These are phyloP conservation scores for Sciurus vulgaris DNA, from an alignment of 2,797 vertebrate species.

Conservation along the genomic window DNA sequence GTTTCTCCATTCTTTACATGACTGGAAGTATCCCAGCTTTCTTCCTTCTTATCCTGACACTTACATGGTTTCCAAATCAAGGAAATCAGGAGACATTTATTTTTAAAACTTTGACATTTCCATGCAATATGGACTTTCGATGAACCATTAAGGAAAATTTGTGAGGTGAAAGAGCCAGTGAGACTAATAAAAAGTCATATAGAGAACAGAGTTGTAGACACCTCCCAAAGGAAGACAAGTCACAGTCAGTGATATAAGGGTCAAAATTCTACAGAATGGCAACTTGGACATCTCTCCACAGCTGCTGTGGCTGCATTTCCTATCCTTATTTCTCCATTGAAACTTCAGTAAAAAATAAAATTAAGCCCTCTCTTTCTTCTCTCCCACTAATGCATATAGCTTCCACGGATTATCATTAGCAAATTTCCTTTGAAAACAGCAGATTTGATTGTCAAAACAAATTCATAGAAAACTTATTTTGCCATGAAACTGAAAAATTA, in stretches of 20 bases:
- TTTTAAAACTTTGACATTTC: constrained; percentile 61
- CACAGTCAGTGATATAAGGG: background rate
- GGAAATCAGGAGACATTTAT: constrained; percentile 37
- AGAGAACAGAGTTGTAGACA: background rate
- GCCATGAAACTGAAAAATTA: background rate
- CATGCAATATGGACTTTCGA: background rate
- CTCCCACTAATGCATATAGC: background rate
- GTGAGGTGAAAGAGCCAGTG: background rate
- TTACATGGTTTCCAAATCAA: constrained; percentile 37
- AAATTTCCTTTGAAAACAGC: constrained; percentile 52
- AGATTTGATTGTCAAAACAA: constrained; percentile 58
- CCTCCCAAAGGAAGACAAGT: background rate
- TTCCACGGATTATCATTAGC: background rate
- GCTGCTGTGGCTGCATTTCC: background rate
- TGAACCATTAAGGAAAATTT: constrained; percentile 20
- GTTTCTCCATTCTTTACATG: background rate
- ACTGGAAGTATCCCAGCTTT: background rate
- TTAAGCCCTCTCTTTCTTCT: constrained; percentile 14
- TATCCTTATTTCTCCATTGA: background rate
- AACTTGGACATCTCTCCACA: background rate
- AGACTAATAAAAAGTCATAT: constrained; percentile 13
- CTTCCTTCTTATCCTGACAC: constrained; percentile 1
- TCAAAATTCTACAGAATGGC: constrained; percentile 8
- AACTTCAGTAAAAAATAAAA: constrained; percentile 13
- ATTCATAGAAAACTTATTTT: constrained; percentile 26